Percentiles rank a stretch among this genome's conserved stretches.
These are phyloP conservation scores for Botia almorhae DNA, from an alignment of 2,797 vertebrate species.

Conservation along the genomic window DNA sequence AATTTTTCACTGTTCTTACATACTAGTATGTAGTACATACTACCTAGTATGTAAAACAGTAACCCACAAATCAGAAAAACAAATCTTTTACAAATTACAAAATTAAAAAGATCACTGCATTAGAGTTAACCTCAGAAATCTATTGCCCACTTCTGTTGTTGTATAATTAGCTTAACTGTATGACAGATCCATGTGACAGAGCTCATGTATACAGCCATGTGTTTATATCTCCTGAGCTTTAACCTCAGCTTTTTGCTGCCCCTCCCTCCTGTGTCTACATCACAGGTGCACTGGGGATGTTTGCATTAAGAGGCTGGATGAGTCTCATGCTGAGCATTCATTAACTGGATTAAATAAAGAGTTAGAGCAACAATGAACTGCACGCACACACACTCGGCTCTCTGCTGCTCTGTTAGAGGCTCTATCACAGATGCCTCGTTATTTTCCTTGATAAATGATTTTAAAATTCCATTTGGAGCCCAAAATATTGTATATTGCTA, in stretches of 20 bases:
- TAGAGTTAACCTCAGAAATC: neutral
- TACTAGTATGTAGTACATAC: too few species aligned
- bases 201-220: neutral
- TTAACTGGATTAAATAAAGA: conserved; percentile 31
- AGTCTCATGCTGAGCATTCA: conserved; percentile 19
- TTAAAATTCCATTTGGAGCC: conserved; percentile 35
- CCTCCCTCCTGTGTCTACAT: neutral
- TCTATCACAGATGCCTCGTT: conserved; percentile 6
- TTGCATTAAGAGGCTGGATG: conserved; percentile 28
- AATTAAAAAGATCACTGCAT: neutral
- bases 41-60: too few species aligned
- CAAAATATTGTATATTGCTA: conserved; percentile 31
- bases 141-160: neutral
- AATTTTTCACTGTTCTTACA: neutral
- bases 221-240: conserved; percentile 1
- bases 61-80: too few species aligned
- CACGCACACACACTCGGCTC: neutral
- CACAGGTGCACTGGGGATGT: conserved; percentile 1
- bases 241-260: neutral
- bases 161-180: neutral
- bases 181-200: neutral
- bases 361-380: conserved; percentile 13
- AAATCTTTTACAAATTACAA: neutral
- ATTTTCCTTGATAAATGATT: conserved; percentile 42
- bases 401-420: conserved; percentile 10